phyloP scores from a whole-genome alignment of 2,888 invertebrate species.

The Dorcus hopei region DNA sequence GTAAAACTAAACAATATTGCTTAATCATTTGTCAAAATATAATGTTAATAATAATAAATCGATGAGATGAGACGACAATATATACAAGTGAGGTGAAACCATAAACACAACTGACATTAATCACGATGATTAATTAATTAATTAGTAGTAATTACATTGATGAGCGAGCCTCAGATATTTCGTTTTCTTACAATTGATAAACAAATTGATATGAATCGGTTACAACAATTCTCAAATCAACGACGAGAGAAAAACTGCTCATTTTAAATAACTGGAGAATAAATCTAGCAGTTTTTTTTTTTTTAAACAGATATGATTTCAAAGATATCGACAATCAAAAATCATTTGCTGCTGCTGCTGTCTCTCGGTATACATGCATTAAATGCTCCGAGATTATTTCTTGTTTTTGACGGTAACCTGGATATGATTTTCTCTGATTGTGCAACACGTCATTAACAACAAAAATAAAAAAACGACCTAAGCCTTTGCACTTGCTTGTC shows the following conservation, averaged over 20 bases:
- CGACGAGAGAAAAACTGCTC: conserved; percentile 23
- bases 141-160: conserved; percentile 36
- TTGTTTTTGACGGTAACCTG: too few relatives aligned
- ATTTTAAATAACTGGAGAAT: conserved; percentile 24
- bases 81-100: conserved; percentile 16
- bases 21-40: conserved; percentile 13
- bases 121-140: conserved; percentile 8
- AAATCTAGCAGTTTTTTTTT: conserved; percentile 31
- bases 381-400: too few relatives aligned
- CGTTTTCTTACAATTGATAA: conserved; percentile 40
- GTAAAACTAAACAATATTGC: conserved; percentile 18
- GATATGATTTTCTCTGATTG: too few relatives aligned
- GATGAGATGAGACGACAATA: conserved; percentile 15
- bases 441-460: too few relatives aligned
- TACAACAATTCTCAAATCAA: conserved; percentile 39
- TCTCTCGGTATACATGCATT: too few relatives aligned
- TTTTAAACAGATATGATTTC: conserved; percentile 13
- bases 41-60: conserved; percentile 2
- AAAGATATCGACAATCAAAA: conserved; percentile 20
- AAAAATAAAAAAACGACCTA: too few relatives aligned
- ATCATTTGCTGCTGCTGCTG: conserved; percentile 7
- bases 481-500: too few relatives aligned
- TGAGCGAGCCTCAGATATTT: conserved; percentile 39
- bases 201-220: conserved; percentile 50
- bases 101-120: conserved; percentile 10